Evolutionary conservation across 2,113 vertebrate genomes (phyloP).

Genomic region (Zingel zingel): DNA sequence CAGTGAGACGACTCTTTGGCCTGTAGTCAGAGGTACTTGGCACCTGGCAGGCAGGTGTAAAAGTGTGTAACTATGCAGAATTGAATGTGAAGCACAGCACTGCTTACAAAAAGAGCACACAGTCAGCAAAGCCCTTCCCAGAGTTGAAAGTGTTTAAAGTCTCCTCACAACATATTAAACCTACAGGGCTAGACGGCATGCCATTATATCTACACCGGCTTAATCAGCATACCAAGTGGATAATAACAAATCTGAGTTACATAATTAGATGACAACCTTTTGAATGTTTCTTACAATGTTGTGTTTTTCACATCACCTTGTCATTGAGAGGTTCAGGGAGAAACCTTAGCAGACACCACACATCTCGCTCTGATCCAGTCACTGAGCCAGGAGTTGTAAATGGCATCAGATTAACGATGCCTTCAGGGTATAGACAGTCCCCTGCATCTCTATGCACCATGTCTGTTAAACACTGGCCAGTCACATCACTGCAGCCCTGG

Average conservation of each 20-base stretch:
- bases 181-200: neutral
- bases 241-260: slow-evolving; percentile 22
- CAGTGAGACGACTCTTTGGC: slow-evolving; percentile 13
- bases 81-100: slow-evolving; percentile 8
- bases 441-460: slow-evolving; percentile 59
- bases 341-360: slow-evolving; percentile 53
- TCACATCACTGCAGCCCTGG: slow-evolving; percentile 24
- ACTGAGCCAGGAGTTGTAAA: slow-evolving; percentile 65
- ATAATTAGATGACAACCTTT: slow-evolving; percentile 54
- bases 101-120: neutral
- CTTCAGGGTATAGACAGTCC: slow-evolving; percentile 54
- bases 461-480: slow-evolving; percentile 68
- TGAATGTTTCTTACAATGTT: slow-evolving; percentile 22
- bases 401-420: slow-evolving; percentile 75
- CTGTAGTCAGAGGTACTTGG: neutral
- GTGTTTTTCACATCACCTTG: slow-evolving; percentile 27
- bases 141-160: slow-evolving; percentile 9
- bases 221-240: slow-evolving; percentile 30
- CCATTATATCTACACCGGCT: neutral
- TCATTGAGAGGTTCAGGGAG: slow-evolving; percentile 37
- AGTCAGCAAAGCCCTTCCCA: slow-evolving; percentile 13
- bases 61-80: slow-evolving; percentile 47
- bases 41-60: slow-evolving; percentile 37
- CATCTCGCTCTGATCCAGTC: slow-evolving; percentile 55
- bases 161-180: neutral